phyloP scores from a whole-genome alignment of 2,113 vertebrate species.

The Nothocercus julius region DNA sequence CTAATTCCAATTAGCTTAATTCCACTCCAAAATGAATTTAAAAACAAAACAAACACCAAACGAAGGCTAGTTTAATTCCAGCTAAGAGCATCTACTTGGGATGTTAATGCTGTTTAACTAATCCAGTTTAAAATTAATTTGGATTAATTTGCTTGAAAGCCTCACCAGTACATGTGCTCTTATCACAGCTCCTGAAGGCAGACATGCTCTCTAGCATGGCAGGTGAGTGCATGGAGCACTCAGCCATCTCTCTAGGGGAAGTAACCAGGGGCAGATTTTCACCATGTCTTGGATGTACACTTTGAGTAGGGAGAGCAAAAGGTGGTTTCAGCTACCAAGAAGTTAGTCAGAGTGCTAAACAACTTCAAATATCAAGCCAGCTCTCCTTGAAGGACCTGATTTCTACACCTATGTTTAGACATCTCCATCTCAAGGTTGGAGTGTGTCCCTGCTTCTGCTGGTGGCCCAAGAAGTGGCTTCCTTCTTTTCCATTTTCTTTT shows the following conservation, averaged over 20 bases:
- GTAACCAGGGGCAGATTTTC: not conserved
- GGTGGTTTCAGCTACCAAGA: not conserved
- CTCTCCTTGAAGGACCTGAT: not conserved
- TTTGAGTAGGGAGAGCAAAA: not conserved
- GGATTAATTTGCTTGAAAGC: not conserved
- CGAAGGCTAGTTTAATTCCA: not conserved
- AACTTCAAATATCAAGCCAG: not conserved
- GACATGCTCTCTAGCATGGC: rapidly evolving
- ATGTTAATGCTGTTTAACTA: not conserved
- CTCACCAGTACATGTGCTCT: not conserved
- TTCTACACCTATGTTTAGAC: not conserved
- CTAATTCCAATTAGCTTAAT: not conserved
- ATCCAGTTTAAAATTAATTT: slow-evolving; percentile 23
- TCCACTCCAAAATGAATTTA: not conserved
- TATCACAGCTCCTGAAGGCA: not conserved
- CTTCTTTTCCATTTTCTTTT: too few species aligned
- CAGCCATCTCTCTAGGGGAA: rapidly evolving
- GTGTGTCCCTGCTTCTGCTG: too few species aligned
- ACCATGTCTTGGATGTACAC: not conserved
- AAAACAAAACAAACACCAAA: not conserved
- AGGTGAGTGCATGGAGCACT: not conserved
- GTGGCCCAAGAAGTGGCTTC: too few species aligned
- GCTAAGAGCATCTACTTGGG: not conserved
- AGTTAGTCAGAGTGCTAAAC: not conserved
- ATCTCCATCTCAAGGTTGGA: too few species aligned